A percentile compares a stretch with the other conserved stretches of the same genome.
Evolutionary conservation across 2,888 invertebrate genomes (phyloP).

Genomic region (Syrista parreyssii): DNA sequence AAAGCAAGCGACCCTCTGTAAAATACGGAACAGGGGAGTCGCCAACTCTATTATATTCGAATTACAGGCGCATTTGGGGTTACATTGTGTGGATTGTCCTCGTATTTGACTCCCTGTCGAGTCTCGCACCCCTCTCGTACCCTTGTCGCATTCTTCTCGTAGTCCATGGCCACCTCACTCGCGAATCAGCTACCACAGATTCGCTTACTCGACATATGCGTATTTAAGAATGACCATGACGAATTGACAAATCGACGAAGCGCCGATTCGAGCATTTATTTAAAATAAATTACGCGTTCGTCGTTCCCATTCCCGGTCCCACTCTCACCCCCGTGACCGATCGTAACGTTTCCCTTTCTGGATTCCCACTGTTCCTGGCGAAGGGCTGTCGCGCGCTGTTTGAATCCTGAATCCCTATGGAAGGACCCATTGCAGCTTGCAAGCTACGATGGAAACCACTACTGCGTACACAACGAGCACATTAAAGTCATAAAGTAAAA

Average conservation of each 20-base stretch:
- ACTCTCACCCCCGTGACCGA: conserved; percentile 13
- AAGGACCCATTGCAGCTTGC: background rate
- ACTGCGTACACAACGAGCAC: conserved; percentile 6
- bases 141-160: conserved; percentile 6
- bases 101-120: conserved; percentile 26
- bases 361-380: conserved; percentile 1
- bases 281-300: conserved; percentile 49
- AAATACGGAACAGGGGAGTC: conserved; percentile 35
- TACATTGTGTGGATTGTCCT: conserved; percentile 34
- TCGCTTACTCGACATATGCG: background rate
- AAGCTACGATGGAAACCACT: background rate
- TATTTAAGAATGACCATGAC: conserved; percentile 43
- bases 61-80: conserved; percentile 52
- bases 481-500: conserved; percentile 17
- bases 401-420: no score
- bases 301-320: conserved; percentile 8
- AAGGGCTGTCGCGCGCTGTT: background rate
- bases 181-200: conserved; percentile 1
- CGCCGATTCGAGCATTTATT: conserved; percentile 32
- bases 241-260: conserved; percentile 44
- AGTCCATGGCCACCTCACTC: background rate
- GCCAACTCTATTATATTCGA: conserved; percentile 52
- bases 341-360: background rate
- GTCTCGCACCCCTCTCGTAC: conserved; percentile 25
- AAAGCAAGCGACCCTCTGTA: background rate